phyloP scores from a whole-genome alignment of 2,113 vertebrate species.

The Oxygymnocypris stewartii region DNA sequence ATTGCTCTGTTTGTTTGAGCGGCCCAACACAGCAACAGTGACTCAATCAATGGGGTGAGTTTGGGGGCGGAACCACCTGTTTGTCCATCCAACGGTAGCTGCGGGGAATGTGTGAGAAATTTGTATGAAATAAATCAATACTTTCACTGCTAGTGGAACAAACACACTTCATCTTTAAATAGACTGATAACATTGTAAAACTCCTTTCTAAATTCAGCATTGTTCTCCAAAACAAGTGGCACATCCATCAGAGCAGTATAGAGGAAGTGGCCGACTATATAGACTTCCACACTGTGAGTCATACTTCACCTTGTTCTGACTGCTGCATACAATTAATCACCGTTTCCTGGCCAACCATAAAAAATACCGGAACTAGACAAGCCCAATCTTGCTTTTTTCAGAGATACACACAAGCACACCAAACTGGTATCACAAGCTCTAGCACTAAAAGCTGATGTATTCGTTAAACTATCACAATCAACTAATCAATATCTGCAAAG shows the following conservation, averaged over 20 bases:
- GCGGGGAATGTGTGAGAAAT: neutral
- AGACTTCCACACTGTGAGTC: conserved; percentile 40
- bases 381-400: conserved; percentile 19
- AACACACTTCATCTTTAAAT: neutral
- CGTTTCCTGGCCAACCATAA: conserved; percentile 2
- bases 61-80: neutral
- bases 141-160: neutral
- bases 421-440: conserved; percentile 6
- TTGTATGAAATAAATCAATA: neutral
- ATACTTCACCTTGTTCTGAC: conserved; percentile 12
- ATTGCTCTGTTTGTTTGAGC: neutral
- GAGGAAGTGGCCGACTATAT: conserved; percentile 26
- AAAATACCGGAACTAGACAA: conserved; percentile 21
- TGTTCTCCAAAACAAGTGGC: neutral
- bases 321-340: neutral
- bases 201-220: neutral
- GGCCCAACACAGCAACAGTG: conserved; percentile 10
- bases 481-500: neutral
- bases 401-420: neutral
- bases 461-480: conserved; percentile 6
- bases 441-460: neutral
- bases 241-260: neutral
- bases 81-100: neutral
- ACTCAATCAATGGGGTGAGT: neutral
- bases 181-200: neutral